Base-by-base conservation (phyloP, 2,888 invertebrate genomes). In the Chironomus tentans region DNA sequence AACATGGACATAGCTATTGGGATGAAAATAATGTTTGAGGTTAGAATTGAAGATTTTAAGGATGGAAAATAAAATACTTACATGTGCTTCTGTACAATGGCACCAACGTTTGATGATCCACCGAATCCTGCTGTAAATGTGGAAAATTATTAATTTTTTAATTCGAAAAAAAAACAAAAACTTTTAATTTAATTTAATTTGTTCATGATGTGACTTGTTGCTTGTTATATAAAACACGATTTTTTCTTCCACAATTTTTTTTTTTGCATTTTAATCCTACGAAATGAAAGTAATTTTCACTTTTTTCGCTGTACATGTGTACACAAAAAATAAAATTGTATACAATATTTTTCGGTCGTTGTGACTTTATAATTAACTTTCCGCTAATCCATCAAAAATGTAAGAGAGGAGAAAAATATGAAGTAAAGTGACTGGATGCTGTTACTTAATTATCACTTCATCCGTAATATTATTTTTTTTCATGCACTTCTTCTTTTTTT, bases 1-100 rank as follows among this genome's bases (percentile, higher is more conserved):
- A 77, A 82, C 83, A 79, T 83, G 83, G 3, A 83, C 82, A 77
- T 83, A 83, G 38, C 38, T 38, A 10, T 38, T 10, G 38, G 10
- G 10, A 38, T 38, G 4, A 10, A 38, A 38, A 10, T 28, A 5
- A 28, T 28, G 1, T 28, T 38, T 38, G 7, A 38, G 7, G 10
- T 38, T 38, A 38, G 38, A 38, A 38, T 38, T 38, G 38, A 38
- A 1, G 10, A 38, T 2, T 38, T 38, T 2, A 10, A 2, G 28
- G 2, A 28, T 0, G 38, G 10, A 10, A 10, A 10, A 2, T 1
- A 1, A 10, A 2, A 10, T 4, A 38, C 38, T 38, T 38, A 38
- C 77, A 83, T 82, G 79, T 83, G 83, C 77, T 83, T 83, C 74
- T 76, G 76, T n/a, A 76, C 76, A 24, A 70, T 76, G 22, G 70